A percentile compares a stretch with the other conserved stretches of the same genome.
Conservation (phyloP, 2,113 vertebrate species). For the Rutilus rutilus region DNA sequence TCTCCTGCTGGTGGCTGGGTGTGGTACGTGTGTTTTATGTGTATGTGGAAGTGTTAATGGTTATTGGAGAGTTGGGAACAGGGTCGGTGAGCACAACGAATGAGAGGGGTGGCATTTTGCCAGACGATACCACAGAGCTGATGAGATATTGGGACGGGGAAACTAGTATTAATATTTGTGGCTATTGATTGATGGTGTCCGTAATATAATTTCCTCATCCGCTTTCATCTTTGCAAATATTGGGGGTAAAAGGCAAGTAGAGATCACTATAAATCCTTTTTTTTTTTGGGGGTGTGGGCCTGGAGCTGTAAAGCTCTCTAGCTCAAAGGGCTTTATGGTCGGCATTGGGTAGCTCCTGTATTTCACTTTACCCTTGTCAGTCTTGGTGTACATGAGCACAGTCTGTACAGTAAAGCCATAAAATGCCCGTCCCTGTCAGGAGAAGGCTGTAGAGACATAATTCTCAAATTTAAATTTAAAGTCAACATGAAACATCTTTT, state of each 20-base stretch:
- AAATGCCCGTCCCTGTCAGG: slow-evolving; percentile 65
- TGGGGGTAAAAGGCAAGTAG: slow-evolving; percentile 67
- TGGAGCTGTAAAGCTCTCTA: slow-evolving; percentile 68
- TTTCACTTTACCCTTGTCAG: slow-evolving; percentile 71
- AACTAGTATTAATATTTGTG: slow-evolving; percentile 66
- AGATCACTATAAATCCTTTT: slow-evolving; percentile 64
- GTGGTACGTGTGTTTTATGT: slow-evolving; percentile 11
- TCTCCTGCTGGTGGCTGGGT: slow-evolving; percentile 18
- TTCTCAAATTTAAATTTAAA: slow-evolving; percentile 73
- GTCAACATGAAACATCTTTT: not conserved
- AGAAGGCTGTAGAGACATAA: slow-evolving; percentile 71
- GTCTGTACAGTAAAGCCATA: slow-evolving; percentile 64
- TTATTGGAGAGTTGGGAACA: slow-evolving; percentile 25
- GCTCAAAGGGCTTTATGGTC: slow-evolving; percentile 72
- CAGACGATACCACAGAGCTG: slow-evolving; percentile 17
- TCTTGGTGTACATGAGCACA: slow-evolving; percentile 51
- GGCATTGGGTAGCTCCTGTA: slow-evolving; percentile 65
- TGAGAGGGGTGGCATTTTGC: slow-evolving; percentile 12
- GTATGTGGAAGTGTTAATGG: slow-evolving; percentile 30
- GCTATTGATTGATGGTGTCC: slow-evolving; percentile 67
- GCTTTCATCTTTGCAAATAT: slow-evolving; percentile 71
- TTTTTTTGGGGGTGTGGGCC: slow-evolving; percentile 61
- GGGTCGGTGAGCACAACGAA: slow-evolving; percentile 5
- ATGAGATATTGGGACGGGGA: slow-evolving; percentile 16
- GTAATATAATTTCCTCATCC: slow-evolving; percentile 68